Evolutionary conservation across 1,140 invertebrate genomes (phyloP), one percentile per base, ranked within the genome.

Genomic region (Ips typographus): DNA sequence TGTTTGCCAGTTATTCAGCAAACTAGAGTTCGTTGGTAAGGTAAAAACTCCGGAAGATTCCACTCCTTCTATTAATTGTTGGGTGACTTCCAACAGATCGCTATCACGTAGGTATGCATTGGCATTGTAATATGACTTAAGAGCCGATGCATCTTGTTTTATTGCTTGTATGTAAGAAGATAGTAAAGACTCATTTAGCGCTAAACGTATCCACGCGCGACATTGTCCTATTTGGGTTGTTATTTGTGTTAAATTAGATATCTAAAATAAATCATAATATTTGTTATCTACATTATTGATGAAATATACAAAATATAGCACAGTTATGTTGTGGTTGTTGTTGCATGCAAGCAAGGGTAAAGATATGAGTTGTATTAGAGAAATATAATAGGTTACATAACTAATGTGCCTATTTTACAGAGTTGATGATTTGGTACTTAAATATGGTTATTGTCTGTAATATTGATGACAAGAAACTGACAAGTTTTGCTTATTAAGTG

Each of bases 171-270:
- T 82, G 78, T 97, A 98, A 53, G 93, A 94, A 2, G 90, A 88
- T 52, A 98, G 82, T 1, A 96, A 80, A 3, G 91, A 91, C 75
- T 98, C 94, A 80, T 98, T 98, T 0, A 98, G 79, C 0, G 93
- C 91, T 61, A 94, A 79, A 2, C 95, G 83, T 4, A 98, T 85
- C 95, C 95, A 98, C 3, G 94, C 92, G 70, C 95, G 83, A 75
- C 94, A 95, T 69, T 93, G 88, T 0, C 95, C 96, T 70, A 95
- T 89, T 80, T 98, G 95, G 2, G 91, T 94, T 8, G 86, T 91
- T 37, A 98, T 90, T 80, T 94, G 91, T 2, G 85, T 86, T 4
- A 95, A 75, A 1, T 84, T 78, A 39, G 86, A 86, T 57, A 92
- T 89, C 76, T 81, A 49, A 49, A 62, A 49, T 56, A 47, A 75